Percentiles rank a stretch among this genome's conserved stretches.
Evolutionary conservation across 2,888 invertebrate genomes (phyloP).

Genomic region (Drosophila pegasa): DNA sequence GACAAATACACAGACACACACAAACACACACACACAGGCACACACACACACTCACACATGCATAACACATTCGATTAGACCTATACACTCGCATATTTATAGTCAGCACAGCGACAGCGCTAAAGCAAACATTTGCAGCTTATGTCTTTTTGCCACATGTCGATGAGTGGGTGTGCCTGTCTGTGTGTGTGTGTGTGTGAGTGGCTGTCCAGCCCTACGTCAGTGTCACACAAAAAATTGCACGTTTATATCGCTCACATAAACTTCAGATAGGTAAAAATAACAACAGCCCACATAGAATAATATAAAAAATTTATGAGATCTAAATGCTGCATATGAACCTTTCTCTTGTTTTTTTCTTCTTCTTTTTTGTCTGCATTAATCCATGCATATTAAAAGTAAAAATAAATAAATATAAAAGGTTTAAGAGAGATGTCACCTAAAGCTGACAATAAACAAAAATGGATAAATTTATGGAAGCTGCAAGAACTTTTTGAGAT

Average conservation of each 20-base stretch:
- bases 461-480: background rate
- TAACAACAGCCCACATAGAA: slow-evolving; percentile 28
- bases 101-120: slow-evolving; percentile 50
- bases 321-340: slow-evolving; percentile 7
- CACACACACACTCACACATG: background rate
- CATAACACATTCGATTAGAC: slow-evolving; percentile 2
- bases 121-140: slow-evolving; percentile 69
- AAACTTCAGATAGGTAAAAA: slow-evolving; percentile 43
- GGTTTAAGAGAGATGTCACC: background rate
- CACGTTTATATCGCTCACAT: slow-evolving; percentile 31
- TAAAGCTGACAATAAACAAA: background rate
- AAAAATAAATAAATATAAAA: background rate
- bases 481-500: background rate
- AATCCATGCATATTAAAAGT: slow-evolving; percentile 13
- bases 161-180: background rate
- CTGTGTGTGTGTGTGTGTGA: slow-evolving; percentile 2
- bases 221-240: slow-evolving; percentile 35
- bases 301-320: slow-evolving; percentile 26
- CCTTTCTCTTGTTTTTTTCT: background rate
- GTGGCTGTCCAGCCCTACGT: slow-evolving; percentile 30
- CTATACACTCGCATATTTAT: slow-evolving; percentile 21
- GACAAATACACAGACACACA: slow-evolving; percentile 20
- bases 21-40: background rate
- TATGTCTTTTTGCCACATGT: slow-evolving; percentile 19
- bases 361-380: background rate